phyloP scores from a whole-genome alignment of 2,113 vertebrate genomes.

The Regulus satrapa region DNA sequence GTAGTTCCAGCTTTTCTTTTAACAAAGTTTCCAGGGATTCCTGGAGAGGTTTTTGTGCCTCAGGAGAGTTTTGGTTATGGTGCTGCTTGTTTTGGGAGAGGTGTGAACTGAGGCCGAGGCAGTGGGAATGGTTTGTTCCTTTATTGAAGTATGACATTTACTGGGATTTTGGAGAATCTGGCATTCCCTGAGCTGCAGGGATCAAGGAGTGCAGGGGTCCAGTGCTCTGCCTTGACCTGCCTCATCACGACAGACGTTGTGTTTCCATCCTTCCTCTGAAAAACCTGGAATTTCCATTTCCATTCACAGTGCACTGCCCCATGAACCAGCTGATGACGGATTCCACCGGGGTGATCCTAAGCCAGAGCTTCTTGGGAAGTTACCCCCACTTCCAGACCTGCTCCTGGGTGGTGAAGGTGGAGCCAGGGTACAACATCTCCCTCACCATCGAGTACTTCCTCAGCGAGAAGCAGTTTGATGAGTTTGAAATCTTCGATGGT shows the following conservation, averaged over 20 bases:
- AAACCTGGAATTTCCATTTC: accelerated
- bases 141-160: accelerated
- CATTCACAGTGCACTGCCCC: conserved; percentile 84
- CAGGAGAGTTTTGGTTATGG: neutral
- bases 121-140: neutral
- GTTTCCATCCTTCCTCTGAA: neutral
- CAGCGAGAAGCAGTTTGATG: conserved; percentile 92
- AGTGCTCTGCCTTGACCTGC: neutral
- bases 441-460: conserved; percentile 94
- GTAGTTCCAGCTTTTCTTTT: neutral
- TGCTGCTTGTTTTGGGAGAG: accelerated
- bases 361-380: conserved; percentile 88
- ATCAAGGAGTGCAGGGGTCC: too few species aligned
- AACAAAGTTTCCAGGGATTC: neutral
- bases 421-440: conserved; percentile 88
- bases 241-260: neutral
- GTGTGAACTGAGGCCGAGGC: accelerated
- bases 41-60: neutral
- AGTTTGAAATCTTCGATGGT: conserved; percentile 98
- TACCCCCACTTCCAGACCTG: conserved; percentile 96
- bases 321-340: conserved; percentile 90
- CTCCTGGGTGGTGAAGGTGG: conserved; percentile 93
- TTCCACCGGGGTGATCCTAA: conserved; percentile 91
- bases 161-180: neutral
- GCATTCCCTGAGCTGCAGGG: neutral